Conservation (phyloP, 1,140 invertebrate species). For the Caenorhabditis remanei region DNA sequence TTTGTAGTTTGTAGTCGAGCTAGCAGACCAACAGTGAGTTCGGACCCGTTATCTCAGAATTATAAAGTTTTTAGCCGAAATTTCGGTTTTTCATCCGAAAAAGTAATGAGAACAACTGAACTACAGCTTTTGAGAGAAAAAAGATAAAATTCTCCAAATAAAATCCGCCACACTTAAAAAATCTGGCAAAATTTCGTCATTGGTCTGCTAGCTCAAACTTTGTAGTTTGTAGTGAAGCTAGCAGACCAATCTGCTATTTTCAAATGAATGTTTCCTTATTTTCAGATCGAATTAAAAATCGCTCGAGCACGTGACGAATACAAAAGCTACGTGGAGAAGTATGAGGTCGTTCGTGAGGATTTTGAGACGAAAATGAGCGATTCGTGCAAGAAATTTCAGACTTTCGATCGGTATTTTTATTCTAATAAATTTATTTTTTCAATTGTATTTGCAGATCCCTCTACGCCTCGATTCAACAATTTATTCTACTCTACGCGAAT, state of each 20-base stretch:
- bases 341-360: conserved; percentile 70
- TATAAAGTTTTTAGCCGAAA: no score
- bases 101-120: no score
- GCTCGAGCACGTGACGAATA: conserved; percentile 76
- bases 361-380: conserved; percentile 76
- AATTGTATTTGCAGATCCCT: conserved; percentile 23
- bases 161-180: not conserved
- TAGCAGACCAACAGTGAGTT: conserved; percentile 21
- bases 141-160: no score
- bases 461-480: conserved; percentile 60
- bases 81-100: no score
- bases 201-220: no score
- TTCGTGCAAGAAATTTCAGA: conserved; percentile 57
- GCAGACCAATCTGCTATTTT: no score
- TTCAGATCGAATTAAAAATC: conserved; percentile 72
- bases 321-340: conserved; percentile 75
- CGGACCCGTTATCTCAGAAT: no score
- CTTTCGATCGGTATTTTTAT: conserved; percentile 47
- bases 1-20: conserved; percentile 13
- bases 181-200: no score
- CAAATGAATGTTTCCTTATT: not conserved
- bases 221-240: no score
- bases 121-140: no score
- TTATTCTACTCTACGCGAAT: conserved; percentile 50
- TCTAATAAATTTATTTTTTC: not conserved